Evolutionary conservation across 2,113 vertebrate genomes (phyloP), one percentile per base, ranked within the genome.

Genomic region (Oophaga pumilio): DNA sequence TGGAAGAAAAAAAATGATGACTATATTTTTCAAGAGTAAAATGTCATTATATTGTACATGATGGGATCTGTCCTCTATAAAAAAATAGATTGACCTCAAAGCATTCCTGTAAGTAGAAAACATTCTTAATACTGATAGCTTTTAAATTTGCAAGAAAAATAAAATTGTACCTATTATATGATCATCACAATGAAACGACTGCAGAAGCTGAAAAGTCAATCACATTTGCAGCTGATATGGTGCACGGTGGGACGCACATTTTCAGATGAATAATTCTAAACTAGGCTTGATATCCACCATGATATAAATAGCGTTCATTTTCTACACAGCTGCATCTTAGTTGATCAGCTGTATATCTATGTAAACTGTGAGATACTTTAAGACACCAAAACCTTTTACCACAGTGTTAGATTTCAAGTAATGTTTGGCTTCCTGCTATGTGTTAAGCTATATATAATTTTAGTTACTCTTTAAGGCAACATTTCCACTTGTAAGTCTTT

Each of bases 81-180:
- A 73, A 73, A 84, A 62, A 57, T 73, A 84, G 26, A 84, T 84
- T 84, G 50, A 57, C 79, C 79, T 84, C 71, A 73, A 82, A 82
- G 68, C 82, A 22, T 26, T 56, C 68, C 50, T 50, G 49, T 73
- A 66, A 86, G 85, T 66, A 79, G 20, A 78, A 86, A 78, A 79
- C 60, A 86, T 66, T 86, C 22, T 68, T 86, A 66, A 78, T 86
- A 78, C 66, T 52, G 60, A 17, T 56, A 50, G 60, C 24, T 68
- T 79, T 86, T 86, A 86, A 64, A 79, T 78, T 86, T 78, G 43
- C 22, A 86, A 78, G 74, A 77, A 86, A 86, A 86, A 86, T 86
- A 68, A 52, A 86, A 86, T 66, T 52, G 59, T 33, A 62, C 71
- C 49, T 78, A 78, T 68, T 64, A 78, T 62, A 79, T 56, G 24